phyloP scores from a whole-genome alignment of 2,113 vertebrate genomes.

The Seriola dumerili region DNA sequence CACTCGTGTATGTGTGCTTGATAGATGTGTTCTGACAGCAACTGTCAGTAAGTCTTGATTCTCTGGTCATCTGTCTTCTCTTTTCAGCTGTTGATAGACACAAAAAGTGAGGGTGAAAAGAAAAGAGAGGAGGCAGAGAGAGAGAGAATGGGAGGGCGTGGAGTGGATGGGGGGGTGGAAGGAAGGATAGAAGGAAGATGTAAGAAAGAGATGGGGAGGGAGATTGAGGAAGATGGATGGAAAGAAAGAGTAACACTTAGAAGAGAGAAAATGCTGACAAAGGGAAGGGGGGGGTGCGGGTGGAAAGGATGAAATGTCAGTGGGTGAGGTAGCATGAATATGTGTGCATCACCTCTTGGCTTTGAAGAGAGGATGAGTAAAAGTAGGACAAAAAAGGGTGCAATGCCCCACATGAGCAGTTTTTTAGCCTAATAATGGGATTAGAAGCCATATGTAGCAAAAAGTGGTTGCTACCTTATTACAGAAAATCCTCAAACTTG shows the following conservation, averaged over 20 bases:
- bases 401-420: neutral
- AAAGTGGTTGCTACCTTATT: too few relatives aligned
- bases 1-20: constrained; percentile 15
- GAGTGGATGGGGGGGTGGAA: neutral
- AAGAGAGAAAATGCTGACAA: constrained; percentile 21
- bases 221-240: neutral
- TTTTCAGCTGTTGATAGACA: constrained; percentile 47
- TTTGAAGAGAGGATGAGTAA: neutral
- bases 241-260: neutral
- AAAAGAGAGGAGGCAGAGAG: constrained; percentile 12
- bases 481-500: too few relatives aligned
- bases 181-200: neutral
- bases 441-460: neutral
- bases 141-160: neutral
- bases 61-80: constrained; percentile 57
- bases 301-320: constrained; percentile 1
- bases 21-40: constrained; percentile 63
- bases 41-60: constrained; percentile 69
- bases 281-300: too few relatives aligned
- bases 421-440: neutral
- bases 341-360: neutral
- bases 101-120: constrained; percentile 16
- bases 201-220: neutral
- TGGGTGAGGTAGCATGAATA: neutral
- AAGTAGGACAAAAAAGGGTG: constrained; percentile 1